Percentiles rank a stretch among this genome's conserved stretches.
These are phyloP conservation scores for Lanistes nyassanus DNA, from an alignment of 1,140 invertebrate species.

Conservation along the genomic window DNA sequence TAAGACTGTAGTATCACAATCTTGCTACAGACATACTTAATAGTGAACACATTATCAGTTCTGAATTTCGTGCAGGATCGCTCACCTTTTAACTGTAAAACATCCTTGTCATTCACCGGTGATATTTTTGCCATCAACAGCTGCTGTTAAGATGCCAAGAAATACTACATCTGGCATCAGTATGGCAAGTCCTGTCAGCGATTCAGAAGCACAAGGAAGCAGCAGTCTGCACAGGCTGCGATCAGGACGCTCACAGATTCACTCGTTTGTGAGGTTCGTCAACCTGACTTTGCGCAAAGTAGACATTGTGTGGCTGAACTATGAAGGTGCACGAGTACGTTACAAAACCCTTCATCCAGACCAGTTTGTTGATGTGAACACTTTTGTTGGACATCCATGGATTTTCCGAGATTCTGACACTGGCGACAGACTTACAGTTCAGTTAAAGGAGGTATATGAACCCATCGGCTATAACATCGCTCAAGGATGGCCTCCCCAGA, in stretches of 20 bases:
- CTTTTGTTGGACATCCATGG: conserved; percentile 80
- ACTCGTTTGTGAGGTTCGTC: conserved; percentile 74
- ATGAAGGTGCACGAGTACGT: conserved; percentile 71
- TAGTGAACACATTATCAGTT: too few relatives aligned
- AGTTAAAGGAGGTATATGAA: conserved; percentile 43
- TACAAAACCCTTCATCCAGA: conserved; percentile 71
- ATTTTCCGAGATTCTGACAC: conserved; percentile 75
- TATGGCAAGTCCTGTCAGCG: too few relatives aligned
- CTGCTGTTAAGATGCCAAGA: too few relatives aligned
- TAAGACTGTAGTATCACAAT: too few relatives aligned
- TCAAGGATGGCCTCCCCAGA: conserved; percentile 36
- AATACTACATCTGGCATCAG: too few relatives aligned
- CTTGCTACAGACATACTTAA: too few relatives aligned
- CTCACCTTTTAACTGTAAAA: too few relatives aligned
- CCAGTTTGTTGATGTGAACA: conserved; percentile 74
- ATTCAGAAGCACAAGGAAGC: too few relatives aligned
- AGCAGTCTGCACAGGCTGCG: conserved; percentile 3
- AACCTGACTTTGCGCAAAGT: conserved; percentile 75
- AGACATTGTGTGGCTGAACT: conserved; percentile 81
- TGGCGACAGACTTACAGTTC: conserved; percentile 69
- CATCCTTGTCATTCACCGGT: too few relatives aligned
- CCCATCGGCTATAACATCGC: conserved; percentile 34
- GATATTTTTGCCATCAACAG: too few relatives aligned
- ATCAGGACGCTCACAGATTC: conserved; percentile 33
- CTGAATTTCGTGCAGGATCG: too few relatives aligned